These are phyloP conservation scores for Bradypodion pumilum DNA, from an alignment of 2,797 vertebrate genomes.

Conservation along the genomic window DNA sequence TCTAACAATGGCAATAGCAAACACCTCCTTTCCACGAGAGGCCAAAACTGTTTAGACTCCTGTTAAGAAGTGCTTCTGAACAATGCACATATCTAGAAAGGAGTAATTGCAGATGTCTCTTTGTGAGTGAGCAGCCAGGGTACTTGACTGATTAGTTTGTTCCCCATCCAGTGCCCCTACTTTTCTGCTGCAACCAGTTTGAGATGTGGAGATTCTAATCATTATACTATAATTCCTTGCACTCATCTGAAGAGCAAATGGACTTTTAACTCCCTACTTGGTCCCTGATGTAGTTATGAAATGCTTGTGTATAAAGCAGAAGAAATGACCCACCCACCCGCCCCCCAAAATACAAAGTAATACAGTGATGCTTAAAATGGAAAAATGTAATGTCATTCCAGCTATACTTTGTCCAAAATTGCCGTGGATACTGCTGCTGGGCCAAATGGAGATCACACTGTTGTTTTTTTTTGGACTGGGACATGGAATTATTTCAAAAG, in stretches of 20 bases:
- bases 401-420: slow-evolving; percentile 93
- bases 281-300: background rate
- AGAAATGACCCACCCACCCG: too few species aligned
- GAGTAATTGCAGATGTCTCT: too few species aligned
- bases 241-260: too few species aligned
- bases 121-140: too few species aligned
- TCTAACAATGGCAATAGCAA: background rate
- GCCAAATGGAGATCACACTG: slow-evolving; percentile 88
- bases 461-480: slow-evolving; percentile 96
- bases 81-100: background rate
- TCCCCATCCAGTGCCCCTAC: too few species aligned
- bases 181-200: too few species aligned
- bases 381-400: slow-evolving; percentile 67
- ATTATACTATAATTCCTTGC: too few species aligned
- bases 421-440: slow-evolving; percentile 90
- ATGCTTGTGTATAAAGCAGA: background rate
- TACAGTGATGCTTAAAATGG: slow-evolving; percentile 21
- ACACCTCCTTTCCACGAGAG: background rate
- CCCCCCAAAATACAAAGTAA: slow-evolving; percentile 15
- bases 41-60: too few species aligned
- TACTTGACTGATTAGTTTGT: too few species aligned
- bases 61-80: background rate
- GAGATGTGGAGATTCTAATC: too few species aligned
- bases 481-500: slow-evolving; percentile 93
- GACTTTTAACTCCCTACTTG: too few species aligned